A percentile compares a stretch with the other conserved stretches of the same genome.
phyloP scores from a whole-genome alignment of 2,888 invertebrate species.

The Baccha elongata region DNA sequence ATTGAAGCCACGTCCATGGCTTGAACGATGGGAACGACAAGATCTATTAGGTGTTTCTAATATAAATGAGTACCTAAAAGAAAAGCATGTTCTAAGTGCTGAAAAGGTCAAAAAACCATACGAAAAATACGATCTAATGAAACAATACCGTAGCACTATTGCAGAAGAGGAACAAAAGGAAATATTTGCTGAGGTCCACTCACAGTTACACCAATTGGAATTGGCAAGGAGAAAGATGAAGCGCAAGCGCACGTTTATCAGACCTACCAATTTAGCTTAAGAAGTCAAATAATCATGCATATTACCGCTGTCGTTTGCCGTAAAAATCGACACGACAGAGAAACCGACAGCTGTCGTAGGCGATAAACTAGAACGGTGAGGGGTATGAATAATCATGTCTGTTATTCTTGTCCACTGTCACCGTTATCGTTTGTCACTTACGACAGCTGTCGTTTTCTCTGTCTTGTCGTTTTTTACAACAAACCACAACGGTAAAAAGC shows the following conservation, averaged over 20 bases:
- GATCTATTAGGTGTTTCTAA: constrained; percentile 89
- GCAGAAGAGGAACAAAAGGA: constrained; percentile 93
- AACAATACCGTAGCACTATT: constrained; percentile 93
- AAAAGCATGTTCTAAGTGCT: constrained; percentile 84
- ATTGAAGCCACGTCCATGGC: constrained; percentile 93
- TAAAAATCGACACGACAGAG: too few relatives aligned
- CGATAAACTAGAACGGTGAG: too few relatives aligned
- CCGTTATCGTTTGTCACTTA: too few relatives aligned
- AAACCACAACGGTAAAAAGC: too few relatives aligned
- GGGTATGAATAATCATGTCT: too few relatives aligned
- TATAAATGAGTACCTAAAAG: constrained; percentile 84
- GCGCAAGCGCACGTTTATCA: constrained; percentile 85
- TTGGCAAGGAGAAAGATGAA: constrained; percentile 86
- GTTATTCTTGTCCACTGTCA: too few relatives aligned
- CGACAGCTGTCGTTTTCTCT: too few relatives aligned
- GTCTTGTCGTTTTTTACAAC: too few relatives aligned
- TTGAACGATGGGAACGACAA: constrained; percentile 93
- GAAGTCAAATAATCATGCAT: too few relatives aligned
- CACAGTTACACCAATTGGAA: constrained; percentile 89
- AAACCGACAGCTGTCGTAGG: too few relatives aligned
- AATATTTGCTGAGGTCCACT: constrained; percentile 92
- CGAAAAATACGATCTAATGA: constrained; percentile 97
- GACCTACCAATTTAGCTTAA: constrained; percentile 84
- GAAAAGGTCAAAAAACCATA: constrained; percentile 88
- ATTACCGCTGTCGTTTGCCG: too few relatives aligned